Evolutionary conservation across 53 echinoderm and acorn worm species (phyloP).

Genomic region (Echinarachnius parma): DNA sequence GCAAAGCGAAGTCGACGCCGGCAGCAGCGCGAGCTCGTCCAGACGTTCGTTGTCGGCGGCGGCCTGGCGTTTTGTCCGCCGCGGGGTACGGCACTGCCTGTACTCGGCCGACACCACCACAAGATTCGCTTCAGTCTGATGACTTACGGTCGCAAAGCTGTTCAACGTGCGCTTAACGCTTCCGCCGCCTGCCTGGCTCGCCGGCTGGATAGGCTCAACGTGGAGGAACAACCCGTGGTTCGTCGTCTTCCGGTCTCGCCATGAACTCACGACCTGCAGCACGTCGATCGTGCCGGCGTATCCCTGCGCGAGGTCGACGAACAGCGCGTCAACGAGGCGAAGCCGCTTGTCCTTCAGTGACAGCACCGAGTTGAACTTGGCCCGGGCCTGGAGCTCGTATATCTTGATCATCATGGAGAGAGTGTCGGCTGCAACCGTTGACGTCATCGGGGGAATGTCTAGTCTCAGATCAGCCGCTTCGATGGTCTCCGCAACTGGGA

Average conservation of each 20-base stretch:
- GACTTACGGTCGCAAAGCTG: too few species aligned
- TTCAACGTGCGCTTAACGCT: neutral
- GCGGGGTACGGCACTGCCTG: conserved; percentile 12
- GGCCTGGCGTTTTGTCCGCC: conserved; percentile 26
- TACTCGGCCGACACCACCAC: conserved; percentile 22
- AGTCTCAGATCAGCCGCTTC: conserved; percentile 73
- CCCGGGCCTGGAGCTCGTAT: conserved; percentile 29
- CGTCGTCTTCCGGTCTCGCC: conserved; percentile 40
- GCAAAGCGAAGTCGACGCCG: conserved; percentile 49
- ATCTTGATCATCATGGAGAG: conserved; percentile 1
- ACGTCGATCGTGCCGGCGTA: conserved; percentile 50
- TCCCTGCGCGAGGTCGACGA: conserved; percentile 42
- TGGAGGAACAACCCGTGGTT: conserved; percentile 65
- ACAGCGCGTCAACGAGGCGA: conserved; percentile 47
- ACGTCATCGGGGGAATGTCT: conserved; percentile 49
- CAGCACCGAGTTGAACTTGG: conserved; percentile 22
- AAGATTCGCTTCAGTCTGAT: too few species aligned
- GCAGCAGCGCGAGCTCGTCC: neutral
- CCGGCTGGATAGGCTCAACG: conserved; percentile 32
- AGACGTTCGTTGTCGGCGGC: neutral
- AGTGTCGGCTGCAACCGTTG: conserved; percentile 1
- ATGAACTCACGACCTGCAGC: conserved; percentile 45
- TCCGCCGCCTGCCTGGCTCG: too few species aligned
- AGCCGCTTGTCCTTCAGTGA: conserved; percentile 43
- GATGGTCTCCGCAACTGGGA: conserved; percentile 68